phyloP scores from a whole-genome alignment of 2,888 invertebrate genomes.

The Agrotis exclamationis region DNA sequence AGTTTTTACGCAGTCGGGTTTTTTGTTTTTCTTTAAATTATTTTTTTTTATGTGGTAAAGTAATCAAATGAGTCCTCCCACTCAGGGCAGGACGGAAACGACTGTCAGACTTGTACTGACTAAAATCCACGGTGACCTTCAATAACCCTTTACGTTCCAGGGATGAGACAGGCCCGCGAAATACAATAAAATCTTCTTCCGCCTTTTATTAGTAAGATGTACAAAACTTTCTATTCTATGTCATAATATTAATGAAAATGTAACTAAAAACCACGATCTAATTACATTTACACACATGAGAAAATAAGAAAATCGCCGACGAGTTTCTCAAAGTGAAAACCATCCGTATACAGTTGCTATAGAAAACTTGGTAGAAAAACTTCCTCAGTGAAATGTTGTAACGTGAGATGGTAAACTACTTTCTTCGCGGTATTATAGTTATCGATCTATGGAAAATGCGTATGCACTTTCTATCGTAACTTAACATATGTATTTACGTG shows the following conservation, averaged over 20 bases:
- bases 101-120: no score
- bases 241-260: slow-evolving; percentile 14
- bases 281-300: slow-evolving; percentile 12
- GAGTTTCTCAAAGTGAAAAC: slow-evolving; percentile 63
- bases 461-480: no score
- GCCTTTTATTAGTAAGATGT: no score
- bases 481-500: neutral
- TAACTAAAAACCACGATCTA: slow-evolving; percentile 33
- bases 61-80: no score
- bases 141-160: no score
- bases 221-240: slow-evolving; percentile 9
- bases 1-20: no score
- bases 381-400: slow-evolving; percentile 45
- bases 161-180: no score
- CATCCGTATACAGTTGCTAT: slow-evolving; percentile 2
- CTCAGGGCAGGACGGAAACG: no score
- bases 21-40: no score
- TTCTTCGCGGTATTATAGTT: slow-evolving; percentile 42
- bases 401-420: slow-evolving; percentile 58
- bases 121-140: no score
- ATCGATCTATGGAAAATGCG: slow-evolving; percentile 32
- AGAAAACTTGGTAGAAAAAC: slow-evolving; percentile 53
- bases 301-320: slow-evolving; percentile 40
- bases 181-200: no score
- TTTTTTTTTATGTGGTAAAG: no score